Evolutionary conservation across 2,113 vertebrate genomes (phyloP).

Genomic region (Marmota monax): DNA sequence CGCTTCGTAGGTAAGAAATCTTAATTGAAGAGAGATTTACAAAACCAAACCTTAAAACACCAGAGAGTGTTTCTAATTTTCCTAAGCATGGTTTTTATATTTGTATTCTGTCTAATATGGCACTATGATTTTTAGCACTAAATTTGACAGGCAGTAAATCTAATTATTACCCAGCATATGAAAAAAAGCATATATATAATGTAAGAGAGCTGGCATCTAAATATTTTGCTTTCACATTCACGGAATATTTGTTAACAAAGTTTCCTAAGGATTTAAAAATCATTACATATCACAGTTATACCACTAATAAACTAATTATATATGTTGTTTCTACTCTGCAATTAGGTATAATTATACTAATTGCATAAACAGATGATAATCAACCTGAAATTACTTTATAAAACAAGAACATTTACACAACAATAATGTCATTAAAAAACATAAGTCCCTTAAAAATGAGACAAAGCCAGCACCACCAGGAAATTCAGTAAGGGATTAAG

Average conservation of each 20-base stretch:
- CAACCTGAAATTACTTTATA: constrained; percentile 86
- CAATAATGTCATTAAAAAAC: constrained; percentile 89
- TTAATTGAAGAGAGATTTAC: constrained; percentile 74
- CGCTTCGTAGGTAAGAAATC: constrained; percentile 59
- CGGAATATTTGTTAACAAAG: constrained; percentile 85
- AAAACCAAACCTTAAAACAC: constrained; percentile 66
- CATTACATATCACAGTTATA: constrained; percentile 77
- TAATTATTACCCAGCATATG: constrained; percentile 79
- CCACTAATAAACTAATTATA: constrained; percentile 88
- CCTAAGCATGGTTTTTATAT: constrained; percentile 66
- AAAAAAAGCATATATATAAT: constrained; percentile 68
- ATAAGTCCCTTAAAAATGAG: constrained; percentile 82
- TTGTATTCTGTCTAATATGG: constrained; percentile 63
- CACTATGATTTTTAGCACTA: constrained; percentile 79
- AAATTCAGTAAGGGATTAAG: constrained; percentile 88
- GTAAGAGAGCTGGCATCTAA: constrained; percentile 77
- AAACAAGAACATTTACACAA: constrained; percentile 87
- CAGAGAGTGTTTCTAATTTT: constrained; percentile 75
- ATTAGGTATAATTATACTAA: constrained; percentile 85
- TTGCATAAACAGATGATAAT: constrained; percentile 86
- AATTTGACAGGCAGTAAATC: constrained; percentile 75
- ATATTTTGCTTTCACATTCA: constrained; percentile 80
- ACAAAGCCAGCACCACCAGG: constrained; percentile 86
- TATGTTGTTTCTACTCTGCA: constrained; percentile 84
- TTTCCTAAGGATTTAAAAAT: constrained; percentile 86